Conservation (phyloP, 1,140 invertebrate genomes). For the Pinna nobilis region DNA sequence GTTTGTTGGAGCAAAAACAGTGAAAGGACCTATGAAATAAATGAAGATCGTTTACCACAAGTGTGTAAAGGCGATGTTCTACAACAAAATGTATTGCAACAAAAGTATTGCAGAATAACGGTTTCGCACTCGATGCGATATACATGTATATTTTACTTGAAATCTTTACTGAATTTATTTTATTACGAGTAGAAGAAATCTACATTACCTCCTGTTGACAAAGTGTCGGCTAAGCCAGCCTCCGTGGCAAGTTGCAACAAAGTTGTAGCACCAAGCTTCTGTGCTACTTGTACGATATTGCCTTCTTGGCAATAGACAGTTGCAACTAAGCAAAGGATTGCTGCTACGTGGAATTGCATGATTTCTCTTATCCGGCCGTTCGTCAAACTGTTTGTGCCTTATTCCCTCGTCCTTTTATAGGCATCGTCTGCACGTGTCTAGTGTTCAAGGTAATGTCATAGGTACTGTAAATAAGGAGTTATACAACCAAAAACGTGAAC, state of each 20-base stretch:
- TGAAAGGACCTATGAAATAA: slow-evolving; percentile 78
- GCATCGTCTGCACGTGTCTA: no score
- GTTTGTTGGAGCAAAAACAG: slow-evolving; percentile 91
- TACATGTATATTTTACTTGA: no score
- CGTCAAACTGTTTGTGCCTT: no score
- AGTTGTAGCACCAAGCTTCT: slow-evolving; percentile 47
- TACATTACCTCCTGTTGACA: slow-evolving; percentile 44
- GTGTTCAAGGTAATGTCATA: no score
- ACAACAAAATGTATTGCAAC: no score
- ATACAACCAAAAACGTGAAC: no score
- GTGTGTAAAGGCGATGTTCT: not conserved
- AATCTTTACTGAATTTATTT: not conserved
- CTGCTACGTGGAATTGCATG: not conserved
- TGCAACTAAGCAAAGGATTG: slow-evolving; percentile 9
- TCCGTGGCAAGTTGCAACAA: slow-evolving; percentile 41
- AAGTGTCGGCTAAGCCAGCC: slow-evolving; percentile 43
- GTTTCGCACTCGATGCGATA: no score
- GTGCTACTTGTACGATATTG: slow-evolving; percentile 45
- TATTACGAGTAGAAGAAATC: not conserved
- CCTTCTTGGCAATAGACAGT: slow-evolving; percentile 13
- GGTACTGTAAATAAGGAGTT: no score
- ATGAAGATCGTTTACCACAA: not conserved
- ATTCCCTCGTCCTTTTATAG: no score
- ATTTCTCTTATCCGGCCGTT: no score
- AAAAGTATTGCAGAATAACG: no score